These are phyloP conservation scores for Chrysolina oricalcia DNA, from an alignment of 2,888 invertebrate genomes.

Conservation along the genomic window DNA sequence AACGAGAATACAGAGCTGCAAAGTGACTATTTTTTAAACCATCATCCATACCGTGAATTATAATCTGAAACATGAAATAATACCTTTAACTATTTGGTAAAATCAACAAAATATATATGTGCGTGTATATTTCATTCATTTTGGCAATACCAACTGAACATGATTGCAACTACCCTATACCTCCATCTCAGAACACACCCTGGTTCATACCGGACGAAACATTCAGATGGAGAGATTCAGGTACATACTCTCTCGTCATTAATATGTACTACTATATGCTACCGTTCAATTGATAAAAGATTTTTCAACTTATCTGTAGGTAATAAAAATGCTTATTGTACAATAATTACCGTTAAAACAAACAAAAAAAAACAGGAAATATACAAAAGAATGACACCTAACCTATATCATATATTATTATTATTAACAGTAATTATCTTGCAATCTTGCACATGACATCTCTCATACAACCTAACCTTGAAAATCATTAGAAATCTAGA, in stretches of 20 bases:
- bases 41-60: too few species aligned
- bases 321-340: conserved; percentile 49
- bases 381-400: conserved; percentile 58
- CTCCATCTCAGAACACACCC: background rate
- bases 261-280: conserved; percentile 67
- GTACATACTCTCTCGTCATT: conserved; percentile 64
- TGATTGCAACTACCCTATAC: conserved; percentile 4
- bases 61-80: too few species aligned
- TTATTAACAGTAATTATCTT: conserved; percentile 57
- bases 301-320: conserved; percentile 52
- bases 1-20: too few species aligned
- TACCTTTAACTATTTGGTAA: background rate
- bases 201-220: conserved; percentile 39
- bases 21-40: too few species aligned
- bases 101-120: conserved; percentile 2
- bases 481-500: conserved; percentile 41
- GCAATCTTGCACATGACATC: conserved; percentile 47
- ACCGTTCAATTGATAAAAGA: conserved; percentile 53
- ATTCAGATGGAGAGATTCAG: conserved; percentile 62
- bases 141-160: background rate
- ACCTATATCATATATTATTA: conserved; percentile 53
- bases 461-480: conserved; percentile 49
- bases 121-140: background rate
- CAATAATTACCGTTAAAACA: conserved; percentile 51
- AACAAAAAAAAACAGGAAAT: conserved; percentile 50